phyloP scores from a whole-genome alignment of 2,888 invertebrate genomes.

The Lasioglossum pauxillum region DNA sequence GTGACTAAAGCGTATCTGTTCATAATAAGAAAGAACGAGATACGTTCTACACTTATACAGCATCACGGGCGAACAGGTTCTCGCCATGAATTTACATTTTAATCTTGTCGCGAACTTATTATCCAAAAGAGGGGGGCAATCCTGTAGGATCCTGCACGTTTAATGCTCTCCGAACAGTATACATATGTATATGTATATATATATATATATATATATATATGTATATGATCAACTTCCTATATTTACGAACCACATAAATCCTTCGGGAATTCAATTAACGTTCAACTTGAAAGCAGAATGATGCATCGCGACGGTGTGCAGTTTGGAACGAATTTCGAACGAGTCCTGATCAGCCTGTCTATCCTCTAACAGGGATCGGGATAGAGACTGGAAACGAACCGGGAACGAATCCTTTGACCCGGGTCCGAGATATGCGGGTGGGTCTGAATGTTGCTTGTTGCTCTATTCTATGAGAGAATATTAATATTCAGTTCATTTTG shows the following conservation, averaged over 20 bases:
- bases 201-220: not conserved
- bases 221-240: conserved; percentile 26
- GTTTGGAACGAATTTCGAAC: conserved; percentile 50
- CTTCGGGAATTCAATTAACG: conserved; percentile 54
- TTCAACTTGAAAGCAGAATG: conserved; percentile 23
- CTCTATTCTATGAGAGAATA: not conserved
- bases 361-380: not conserved
- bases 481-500: not conserved
- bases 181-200: not conserved
- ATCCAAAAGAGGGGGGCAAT: not conserved
- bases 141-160: conserved; percentile 12
- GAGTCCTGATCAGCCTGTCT: conserved; percentile 20
- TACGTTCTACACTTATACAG: conserved; percentile 21
- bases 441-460: not conserved
- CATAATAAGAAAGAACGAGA: conserved; percentile 25
- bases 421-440: not conserved
- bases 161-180: conserved; percentile 19
- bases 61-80: conserved; percentile 31
- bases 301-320: conserved; percentile 44
- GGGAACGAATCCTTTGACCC: not conserved
- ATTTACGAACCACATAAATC: conserved; percentile 57
- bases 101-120: conserved; percentile 17
- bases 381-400: conserved; percentile 18
- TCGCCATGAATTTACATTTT: conserved; percentile 42
- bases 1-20: conserved; percentile 14